These are phyloP conservation scores for Grapholita molesta DNA, from an alignment of 1,140 invertebrate species.

Conservation along the genomic window DNA sequence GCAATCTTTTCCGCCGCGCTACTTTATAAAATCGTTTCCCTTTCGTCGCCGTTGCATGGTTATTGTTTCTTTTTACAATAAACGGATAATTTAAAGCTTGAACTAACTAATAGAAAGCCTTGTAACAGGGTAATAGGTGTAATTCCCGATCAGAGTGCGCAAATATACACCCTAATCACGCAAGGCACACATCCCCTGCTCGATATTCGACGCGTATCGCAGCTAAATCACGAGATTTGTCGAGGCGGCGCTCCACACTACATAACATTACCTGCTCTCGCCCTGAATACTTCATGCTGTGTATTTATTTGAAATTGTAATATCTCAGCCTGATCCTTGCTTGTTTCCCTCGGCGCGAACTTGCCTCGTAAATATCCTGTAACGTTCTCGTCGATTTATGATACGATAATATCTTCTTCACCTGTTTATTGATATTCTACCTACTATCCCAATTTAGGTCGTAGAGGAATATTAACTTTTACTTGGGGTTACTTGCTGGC, in stretches of 20 bases:
- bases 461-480: slow-evolving; percentile 14
- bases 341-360: slow-evolving; percentile 61
- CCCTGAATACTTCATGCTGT: slow-evolving; percentile 72
- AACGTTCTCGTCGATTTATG: slow-evolving; percentile 52
- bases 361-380: slow-evolving; percentile 63
- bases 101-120: not conserved
- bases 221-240: slow-evolving; percentile 75
- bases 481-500: slow-evolving; percentile 17
- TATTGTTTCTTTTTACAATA: not conserved
- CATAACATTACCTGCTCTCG: slow-evolving; percentile 67
- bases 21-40: not conserved
- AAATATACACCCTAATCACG: slow-evolving; percentile 72
- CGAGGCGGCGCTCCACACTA: slow-evolving; percentile 62
- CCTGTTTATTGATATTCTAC: slow-evolving; percentile 18
- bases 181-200: slow-evolving; percentile 60
- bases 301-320: slow-evolving; percentile 76
- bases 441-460: slow-evolving; percentile 12
- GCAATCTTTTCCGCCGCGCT: slow-evolving; percentile 11
- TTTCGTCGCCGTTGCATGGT: slow-evolving; percentile 15
- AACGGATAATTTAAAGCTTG: slow-evolving; percentile 1
- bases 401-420: slow-evolving; percentile 51
- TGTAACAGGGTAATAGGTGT: slow-evolving; percentile 46
- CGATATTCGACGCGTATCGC: slow-evolving; percentile 69
- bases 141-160: slow-evolving; percentile 66
- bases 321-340: slow-evolving; percentile 66